Evolutionary conservation across 2,113 vertebrate genomes (phyloP).

Genomic region (Aleadryas rufinucha): DNA sequence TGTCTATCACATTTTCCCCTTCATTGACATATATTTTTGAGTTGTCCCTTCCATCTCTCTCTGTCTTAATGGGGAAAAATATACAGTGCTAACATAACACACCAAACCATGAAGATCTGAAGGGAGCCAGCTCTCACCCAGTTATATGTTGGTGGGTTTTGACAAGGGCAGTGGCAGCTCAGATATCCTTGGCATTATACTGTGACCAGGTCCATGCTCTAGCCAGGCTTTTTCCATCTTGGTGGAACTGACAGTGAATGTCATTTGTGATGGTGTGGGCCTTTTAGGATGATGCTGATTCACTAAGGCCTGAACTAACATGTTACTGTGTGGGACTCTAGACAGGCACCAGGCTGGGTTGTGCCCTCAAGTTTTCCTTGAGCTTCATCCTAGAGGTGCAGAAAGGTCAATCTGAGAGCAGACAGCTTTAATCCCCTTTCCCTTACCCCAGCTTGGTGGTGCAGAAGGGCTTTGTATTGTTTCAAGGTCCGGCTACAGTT

Average conservation of each 20-base stretch:
- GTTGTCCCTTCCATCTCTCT: neutral
- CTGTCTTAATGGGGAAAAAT: neutral
- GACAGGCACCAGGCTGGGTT: neutral
- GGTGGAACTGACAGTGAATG: neutral
- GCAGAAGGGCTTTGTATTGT: neutral
- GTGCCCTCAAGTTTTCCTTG: neutral
- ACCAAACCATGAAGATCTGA: neutral
- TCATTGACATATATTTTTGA: neutral
- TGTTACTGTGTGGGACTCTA: accelerated
- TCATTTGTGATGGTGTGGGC: accelerated
- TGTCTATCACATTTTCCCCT: neutral
- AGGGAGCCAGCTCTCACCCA: neutral
- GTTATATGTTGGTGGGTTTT: neutral
- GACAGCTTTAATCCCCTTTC: neutral
- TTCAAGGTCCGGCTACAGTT: neutral
- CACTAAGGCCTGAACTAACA: neutral
- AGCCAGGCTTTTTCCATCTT: neutral
- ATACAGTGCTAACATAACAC: neutral
- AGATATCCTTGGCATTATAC: neutral
- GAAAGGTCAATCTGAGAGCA: neutral
- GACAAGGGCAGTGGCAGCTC: neutral
- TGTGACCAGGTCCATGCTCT: neutral
- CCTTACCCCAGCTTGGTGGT: neutral
- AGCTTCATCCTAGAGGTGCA: accelerated
- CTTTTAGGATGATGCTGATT: neutral